phyloP scores from a whole-genome alignment of 1,140 invertebrate genomes.

The Nebria ingens region DNA sequence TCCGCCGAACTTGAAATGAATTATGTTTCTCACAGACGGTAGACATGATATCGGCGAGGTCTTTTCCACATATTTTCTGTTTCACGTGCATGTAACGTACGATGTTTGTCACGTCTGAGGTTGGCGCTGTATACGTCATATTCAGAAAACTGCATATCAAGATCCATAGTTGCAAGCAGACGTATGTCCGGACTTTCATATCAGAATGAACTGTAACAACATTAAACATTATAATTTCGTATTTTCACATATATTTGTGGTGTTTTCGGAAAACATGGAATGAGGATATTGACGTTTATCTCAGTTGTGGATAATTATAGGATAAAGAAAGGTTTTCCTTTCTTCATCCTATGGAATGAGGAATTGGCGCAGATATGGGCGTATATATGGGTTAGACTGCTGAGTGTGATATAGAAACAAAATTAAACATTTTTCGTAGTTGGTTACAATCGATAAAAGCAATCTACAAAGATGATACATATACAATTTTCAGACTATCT shows the following conservation, averaged over 20 bases:
- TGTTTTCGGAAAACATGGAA: too few relatives aligned
- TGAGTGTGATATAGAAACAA: too few relatives aligned
- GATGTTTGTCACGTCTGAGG: background rate
- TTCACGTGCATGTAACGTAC: background rate
- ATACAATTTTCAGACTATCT: too few relatives aligned
- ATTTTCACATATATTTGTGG: too few relatives aligned
- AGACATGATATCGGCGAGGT: background rate
- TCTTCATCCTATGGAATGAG: background rate
- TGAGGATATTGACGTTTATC: too few relatives aligned
- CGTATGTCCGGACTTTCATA: background rate
- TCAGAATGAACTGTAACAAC: background rate
- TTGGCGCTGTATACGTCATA: background rate
- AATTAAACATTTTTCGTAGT: too few relatives aligned
- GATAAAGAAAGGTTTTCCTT: background rate
- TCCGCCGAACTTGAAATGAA: background rate
- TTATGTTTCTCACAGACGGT: background rate
- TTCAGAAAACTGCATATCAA: background rate
- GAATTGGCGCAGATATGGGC: too few relatives aligned
- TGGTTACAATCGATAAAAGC: too few relatives aligned
- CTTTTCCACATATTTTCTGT: background rate
- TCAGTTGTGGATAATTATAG: background rate
- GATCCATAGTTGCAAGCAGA: background rate
- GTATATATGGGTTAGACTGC: too few relatives aligned
- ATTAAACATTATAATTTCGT: background rate
- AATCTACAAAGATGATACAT: too few relatives aligned